Percentiles rank a stretch among this genome's conserved stretches.
Conservation (phyloP, 2,888 invertebrate species). For the Cetonia aurata region DNA sequence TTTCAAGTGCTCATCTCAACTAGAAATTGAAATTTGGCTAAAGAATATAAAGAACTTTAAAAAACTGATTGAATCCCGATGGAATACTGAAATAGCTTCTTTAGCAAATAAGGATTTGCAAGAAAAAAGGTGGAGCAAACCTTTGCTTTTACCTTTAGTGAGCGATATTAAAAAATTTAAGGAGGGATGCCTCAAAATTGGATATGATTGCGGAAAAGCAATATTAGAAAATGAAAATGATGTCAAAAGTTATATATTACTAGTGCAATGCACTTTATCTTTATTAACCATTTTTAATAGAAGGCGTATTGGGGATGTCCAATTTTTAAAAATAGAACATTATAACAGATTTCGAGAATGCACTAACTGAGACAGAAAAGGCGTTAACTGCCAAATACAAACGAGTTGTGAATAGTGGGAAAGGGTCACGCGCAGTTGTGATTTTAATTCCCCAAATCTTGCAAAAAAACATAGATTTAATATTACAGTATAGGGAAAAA, state of each 20-base stretch:
- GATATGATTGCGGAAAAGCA: constrained; percentile 39
- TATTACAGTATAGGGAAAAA: constrained; percentile 51
- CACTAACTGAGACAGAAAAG: constrained; percentile 44
- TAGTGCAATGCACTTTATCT: constrained; percentile 49
- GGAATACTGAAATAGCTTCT: constrained; percentile 52
- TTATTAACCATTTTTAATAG: constrained; percentile 47
- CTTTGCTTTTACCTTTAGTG: constrained; percentile 52
- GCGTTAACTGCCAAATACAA: constrained; percentile 52
- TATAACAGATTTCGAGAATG: constrained; percentile 46
- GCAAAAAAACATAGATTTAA: constrained; percentile 51
- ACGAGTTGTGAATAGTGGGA: constrained; percentile 54
- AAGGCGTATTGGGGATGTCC: no score
- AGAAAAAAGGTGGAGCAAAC: constrained; percentile 51
- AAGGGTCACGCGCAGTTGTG: constrained; percentile 55
- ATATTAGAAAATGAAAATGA: constrained; percentile 41
- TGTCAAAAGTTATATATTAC: constrained; percentile 48
- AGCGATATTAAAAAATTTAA: constrained; percentile 52
- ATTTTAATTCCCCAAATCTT: constrained; percentile 54
- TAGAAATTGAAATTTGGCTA: constrained; percentile 24
- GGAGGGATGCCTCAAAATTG: constrained; percentile 47
- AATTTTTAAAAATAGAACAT: constrained; percentile 45
- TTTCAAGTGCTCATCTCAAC: constrained; percentile 48
- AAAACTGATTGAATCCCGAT: constrained; percentile 46
- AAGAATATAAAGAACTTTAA: constrained; percentile 42
- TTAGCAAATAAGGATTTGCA: no score